Evolutionary conservation across 2,888 invertebrate genomes (phyloP).

Genomic region (Acanthosoma haemorrhoidale): DNA sequence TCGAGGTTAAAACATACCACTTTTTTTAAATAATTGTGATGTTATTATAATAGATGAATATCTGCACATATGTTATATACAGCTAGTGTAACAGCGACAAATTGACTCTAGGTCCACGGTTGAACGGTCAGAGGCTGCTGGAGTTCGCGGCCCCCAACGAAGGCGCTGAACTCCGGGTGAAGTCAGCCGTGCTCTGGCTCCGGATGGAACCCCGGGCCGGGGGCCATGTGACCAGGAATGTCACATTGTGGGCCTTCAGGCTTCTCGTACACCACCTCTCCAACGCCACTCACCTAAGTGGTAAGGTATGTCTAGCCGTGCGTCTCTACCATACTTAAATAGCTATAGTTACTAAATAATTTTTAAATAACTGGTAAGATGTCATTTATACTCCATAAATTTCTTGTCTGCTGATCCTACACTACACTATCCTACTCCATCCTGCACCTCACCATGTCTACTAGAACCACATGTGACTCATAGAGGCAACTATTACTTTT

Average conservation of each 20-base stretch:
- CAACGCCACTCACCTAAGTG: conserved; percentile 58
- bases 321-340: not conserved
- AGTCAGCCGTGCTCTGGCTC: conserved; percentile 73
- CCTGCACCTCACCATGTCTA: too few relatives aligned
- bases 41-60: too few relatives aligned
- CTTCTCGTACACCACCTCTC: conserved; percentile 47
- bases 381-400: too few relatives aligned
- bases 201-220: conserved; percentile 55
- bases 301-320: conserved; percentile 51
- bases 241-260: conserved; percentile 68
- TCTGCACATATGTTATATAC: too few relatives aligned
- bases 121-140: conserved; percentile 78
- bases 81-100: too few relatives aligned
- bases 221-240: conserved; percentile 49
- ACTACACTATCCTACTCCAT: too few relatives aligned
- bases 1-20: too few relatives aligned
- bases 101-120: conserved; percentile 53
- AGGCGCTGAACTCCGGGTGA: conserved; percentile 61
- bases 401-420: too few relatives aligned
- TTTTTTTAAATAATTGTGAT: too few relatives aligned
- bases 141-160: conserved; percentile 64
- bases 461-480: too few relatives aligned
- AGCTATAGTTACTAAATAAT: not conserved
- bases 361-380: too few relatives aligned
- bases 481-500: too few relatives aligned